Conservation (phyloP, 1,140 invertebrate species). For the Drosophila dunni region DNA sequence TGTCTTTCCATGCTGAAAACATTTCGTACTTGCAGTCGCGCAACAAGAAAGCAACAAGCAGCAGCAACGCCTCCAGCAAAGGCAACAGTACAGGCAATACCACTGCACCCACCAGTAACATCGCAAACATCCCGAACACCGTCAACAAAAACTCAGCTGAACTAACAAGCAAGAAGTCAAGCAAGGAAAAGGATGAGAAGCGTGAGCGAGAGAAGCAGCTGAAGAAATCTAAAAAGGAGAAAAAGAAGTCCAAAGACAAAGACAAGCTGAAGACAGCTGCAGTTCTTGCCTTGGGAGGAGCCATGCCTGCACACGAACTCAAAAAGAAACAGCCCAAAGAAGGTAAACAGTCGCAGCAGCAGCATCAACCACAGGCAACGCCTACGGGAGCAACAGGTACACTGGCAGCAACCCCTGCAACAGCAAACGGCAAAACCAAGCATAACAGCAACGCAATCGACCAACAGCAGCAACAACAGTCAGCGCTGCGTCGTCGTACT, state of each 20-base stretch:
- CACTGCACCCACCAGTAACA: not conserved
- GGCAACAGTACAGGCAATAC: constrained; percentile 36
- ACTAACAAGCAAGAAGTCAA: constrained; percentile 41
- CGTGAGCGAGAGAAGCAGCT: constrained; percentile 59
- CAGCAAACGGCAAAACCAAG: constrained; percentile 60
- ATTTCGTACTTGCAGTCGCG: constrained; percentile 86
- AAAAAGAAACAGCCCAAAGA: constrained; percentile 57
- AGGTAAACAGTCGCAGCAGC: constrained; percentile 22
- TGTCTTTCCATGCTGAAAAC: constrained; percentile 87
- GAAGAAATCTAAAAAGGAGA: constrained; percentile 71
- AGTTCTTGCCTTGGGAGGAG: not conserved
- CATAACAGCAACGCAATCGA: constrained; percentile 33
- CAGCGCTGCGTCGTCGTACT: constrained; percentile 60
- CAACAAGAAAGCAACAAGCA: constrained; percentile 85
- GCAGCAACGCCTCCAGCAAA: constrained; percentile 16
- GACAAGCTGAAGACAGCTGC: constrained; percentile 44
- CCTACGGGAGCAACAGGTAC: constrained; percentile 2
- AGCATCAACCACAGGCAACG: constrained; percentile 27
- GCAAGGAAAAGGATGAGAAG: constrained; percentile 66
- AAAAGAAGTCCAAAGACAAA: constrained; percentile 71
- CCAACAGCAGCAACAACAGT: constrained; percentile 46
- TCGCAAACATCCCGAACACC: not conserved
- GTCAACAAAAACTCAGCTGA: constrained; percentile 36
- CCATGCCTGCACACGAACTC: constrained; percentile 17
- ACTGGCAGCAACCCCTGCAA: constrained; percentile 27